A percentile compares a stretch with the other conserved stretches of the same genome.
These are phyloP conservation scores for Pampus argenteus DNA, from an alignment of 2,797 vertebrate genomes.

Conservation along the genomic window DNA sequence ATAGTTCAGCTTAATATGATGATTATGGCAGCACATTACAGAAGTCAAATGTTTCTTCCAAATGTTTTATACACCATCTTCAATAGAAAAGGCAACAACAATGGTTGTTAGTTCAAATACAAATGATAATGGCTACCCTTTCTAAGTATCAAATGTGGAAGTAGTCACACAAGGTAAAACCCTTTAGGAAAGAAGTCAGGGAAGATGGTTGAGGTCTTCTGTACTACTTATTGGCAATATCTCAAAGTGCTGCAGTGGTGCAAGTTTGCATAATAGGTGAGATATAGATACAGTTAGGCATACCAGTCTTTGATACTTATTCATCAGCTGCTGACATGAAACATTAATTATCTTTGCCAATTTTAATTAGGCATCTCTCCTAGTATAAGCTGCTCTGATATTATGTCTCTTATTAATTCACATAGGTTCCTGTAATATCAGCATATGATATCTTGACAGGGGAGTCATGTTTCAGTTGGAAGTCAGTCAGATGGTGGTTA, in stretches of 20 bases:
- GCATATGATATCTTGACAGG: slow-evolving; percentile 65
- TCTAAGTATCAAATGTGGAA: background rate
- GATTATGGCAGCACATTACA: background rate
- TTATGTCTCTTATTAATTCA: slow-evolving; percentile 73
- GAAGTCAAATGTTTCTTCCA: background rate
- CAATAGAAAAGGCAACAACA: background rate
- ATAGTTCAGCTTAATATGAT: slow-evolving; percentile 10
- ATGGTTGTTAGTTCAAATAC: background rate
- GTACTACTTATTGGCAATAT: slow-evolving; percentile 20
- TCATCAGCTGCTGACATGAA: slow-evolving; percentile 75
- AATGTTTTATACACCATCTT: background rate
- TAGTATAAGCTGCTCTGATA: slow-evolving; percentile 47
- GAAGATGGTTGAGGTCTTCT: background rate
- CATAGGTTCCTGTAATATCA: slow-evolving; percentile 69
- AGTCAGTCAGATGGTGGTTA: slow-evolving; percentile 59
- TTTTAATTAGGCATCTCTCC: slow-evolving; percentile 75
- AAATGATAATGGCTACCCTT: slow-evolving; percentile 3
- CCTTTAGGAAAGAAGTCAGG: background rate
- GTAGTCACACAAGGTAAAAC: background rate
- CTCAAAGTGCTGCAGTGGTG: slow-evolving; percentile 43
- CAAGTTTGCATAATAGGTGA: slow-evolving; percentile 32
- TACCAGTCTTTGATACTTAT: slow-evolving; percentile 68
- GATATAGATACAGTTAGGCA: slow-evolving; percentile 55
- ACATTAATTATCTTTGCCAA: slow-evolving; percentile 69
- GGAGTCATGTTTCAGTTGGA: slow-evolving; percentile 66